A percentile compares a stretch with the other conserved stretches of the same genome.
Evolutionary conservation across 1,140 invertebrate species (phyloP).

Genomic region (Cylas formicarius): DNA sequence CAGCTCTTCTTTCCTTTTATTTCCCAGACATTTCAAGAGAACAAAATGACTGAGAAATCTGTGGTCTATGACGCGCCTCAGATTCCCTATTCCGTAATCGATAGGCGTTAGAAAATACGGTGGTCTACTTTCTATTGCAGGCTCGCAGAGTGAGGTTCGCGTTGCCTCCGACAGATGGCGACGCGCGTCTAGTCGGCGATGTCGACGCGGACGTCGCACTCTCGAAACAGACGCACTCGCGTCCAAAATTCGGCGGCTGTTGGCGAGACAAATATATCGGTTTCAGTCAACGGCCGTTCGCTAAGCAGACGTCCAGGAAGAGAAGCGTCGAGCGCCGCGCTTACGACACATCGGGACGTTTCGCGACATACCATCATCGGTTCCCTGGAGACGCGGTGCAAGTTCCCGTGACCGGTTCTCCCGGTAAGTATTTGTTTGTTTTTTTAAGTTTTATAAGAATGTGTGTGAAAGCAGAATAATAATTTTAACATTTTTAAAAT

Average conservation of each 20-base stretch:
- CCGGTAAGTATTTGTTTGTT: slow-evolving; percentile 12
- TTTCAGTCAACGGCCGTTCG: slow-evolving; percentile 31
- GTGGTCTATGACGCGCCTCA: too few relatives aligned
- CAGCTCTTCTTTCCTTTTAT: too few relatives aligned
- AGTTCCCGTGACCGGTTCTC: slow-evolving; percentile 17
- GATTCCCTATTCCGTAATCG: too few relatives aligned
- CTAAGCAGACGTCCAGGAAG: slow-evolving; percentile 6
- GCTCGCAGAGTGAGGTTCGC: slow-evolving; percentile 32
- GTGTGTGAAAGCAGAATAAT: too few relatives aligned
- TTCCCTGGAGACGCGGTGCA: slow-evolving; percentile 9
- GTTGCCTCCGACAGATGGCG: slow-evolving; percentile 32
- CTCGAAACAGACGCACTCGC: slow-evolving; percentile 10
- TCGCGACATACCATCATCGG: slow-evolving; percentile 16
- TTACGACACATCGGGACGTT: slow-evolving; percentile 18
- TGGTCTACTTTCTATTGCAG: slow-evolving; percentile 18
- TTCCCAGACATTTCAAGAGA: too few relatives aligned
- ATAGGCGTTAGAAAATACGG: too few relatives aligned
- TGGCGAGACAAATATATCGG: not conserved
- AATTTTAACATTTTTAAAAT: too few relatives aligned
- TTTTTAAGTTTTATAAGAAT: too few relatives aligned
- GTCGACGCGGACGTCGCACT: not conserved
- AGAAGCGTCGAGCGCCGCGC: not conserved
- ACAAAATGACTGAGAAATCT: too few relatives aligned
- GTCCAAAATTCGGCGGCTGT: not conserved
- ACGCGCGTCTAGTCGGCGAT: slow-evolving; percentile 5